A percentile compares a stretch with the other conserved stretches of the same genome.
Evolutionary conservation across 2,888 invertebrate genomes (phyloP).

Genomic region (Volucella zonaria): DNA sequence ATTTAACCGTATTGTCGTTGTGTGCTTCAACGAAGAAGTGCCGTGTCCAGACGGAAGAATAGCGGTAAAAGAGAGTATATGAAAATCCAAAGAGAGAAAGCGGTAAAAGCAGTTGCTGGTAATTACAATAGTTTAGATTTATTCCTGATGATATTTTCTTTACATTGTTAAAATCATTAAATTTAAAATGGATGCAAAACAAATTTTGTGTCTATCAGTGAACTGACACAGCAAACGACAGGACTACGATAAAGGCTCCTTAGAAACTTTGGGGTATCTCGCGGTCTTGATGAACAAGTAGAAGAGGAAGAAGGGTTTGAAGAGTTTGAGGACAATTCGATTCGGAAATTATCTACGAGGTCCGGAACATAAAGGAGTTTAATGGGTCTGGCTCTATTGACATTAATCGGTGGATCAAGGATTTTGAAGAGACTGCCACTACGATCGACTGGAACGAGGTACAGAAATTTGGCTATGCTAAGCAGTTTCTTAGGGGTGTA

Average conservation of each 20-base stretch:
- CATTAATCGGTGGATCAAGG: slow-evolving; percentile 46
- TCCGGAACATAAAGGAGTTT: slow-evolving; percentile 39
- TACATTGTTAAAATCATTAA: no score
- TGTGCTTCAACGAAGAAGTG: no score
- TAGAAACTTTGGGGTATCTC: slow-evolving; percentile 16
- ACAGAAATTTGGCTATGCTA: neutral
- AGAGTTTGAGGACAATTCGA: neutral
- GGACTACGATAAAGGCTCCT: slow-evolving; percentile 19
- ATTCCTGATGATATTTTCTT: no score
- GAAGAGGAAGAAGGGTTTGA: neutral
- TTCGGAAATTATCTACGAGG: neutral
- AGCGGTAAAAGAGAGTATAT: no score
- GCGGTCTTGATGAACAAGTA: neutral
- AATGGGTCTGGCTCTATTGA: slow-evolving; percentile 35
- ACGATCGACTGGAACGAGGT: neutral
- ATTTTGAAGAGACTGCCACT: slow-evolving; percentile 2
- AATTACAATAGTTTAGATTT: no score
- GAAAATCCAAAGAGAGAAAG: no score
- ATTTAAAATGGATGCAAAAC: slow-evolving; percentile 33
- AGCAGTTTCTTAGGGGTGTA: neutral
- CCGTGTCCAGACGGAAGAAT: no score
- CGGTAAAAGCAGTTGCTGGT: no score
- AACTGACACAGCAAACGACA: slow-evolving; percentile 19
- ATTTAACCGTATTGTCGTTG: no score
- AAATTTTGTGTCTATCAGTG: slow-evolving; percentile 26